Conservation (phyloP, 1,140 invertebrate species). For the Drosophila malerkotliana region DNA sequence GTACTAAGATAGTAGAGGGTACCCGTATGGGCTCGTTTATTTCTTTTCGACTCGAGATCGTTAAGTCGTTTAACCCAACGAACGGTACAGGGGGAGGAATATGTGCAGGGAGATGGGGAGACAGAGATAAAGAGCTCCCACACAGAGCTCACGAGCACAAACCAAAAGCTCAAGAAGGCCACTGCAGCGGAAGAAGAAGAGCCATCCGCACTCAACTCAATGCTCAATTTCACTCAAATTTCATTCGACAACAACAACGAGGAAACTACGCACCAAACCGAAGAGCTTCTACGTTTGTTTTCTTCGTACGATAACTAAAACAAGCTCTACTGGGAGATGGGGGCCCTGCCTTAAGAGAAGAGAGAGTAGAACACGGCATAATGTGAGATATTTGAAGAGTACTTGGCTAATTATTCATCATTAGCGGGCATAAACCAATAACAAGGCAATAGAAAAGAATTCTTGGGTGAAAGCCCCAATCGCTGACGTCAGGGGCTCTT, state of each 20-base stretch:
- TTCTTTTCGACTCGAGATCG: slow-evolving; percentile 48
- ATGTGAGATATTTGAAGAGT: slow-evolving; percentile 58
- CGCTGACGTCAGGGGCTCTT: slow-evolving; percentile 27
- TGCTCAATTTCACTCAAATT: slow-evolving; percentile 22
- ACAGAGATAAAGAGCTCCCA: slow-evolving; percentile 4
- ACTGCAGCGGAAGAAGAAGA: slow-evolving; percentile 21
- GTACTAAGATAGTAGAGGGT: slow-evolving; percentile 19
- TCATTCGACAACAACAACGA: not conserved
- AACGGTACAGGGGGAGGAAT: not conserved
- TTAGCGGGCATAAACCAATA: slow-evolving; percentile 41
- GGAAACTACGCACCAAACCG: slow-evolving; percentile 13
- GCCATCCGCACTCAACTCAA: slow-evolving; percentile 15
- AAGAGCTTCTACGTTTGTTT: slow-evolving; percentile 44
- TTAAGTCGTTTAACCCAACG: slow-evolving; percentile 47
- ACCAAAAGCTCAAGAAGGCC: slow-evolving; percentile 35
- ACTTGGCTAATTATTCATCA: slow-evolving; percentile 65
- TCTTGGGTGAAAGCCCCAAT: slow-evolving; percentile 14
- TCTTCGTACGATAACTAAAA: slow-evolving; percentile 60
- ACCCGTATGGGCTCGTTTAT: slow-evolving; percentile 32
- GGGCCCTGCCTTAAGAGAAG: slow-evolving; percentile 19
- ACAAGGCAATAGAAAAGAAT: slow-evolving; percentile 16
- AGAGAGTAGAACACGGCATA: slow-evolving; percentile 23
- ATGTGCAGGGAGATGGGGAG: not conserved
- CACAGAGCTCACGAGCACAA: not conserved
- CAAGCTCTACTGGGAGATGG: slow-evolving; percentile 58